These are phyloP conservation scores for Cistogaster globosa DNA, from an alignment of 2,888 invertebrate species.

Conservation along the genomic window DNA sequence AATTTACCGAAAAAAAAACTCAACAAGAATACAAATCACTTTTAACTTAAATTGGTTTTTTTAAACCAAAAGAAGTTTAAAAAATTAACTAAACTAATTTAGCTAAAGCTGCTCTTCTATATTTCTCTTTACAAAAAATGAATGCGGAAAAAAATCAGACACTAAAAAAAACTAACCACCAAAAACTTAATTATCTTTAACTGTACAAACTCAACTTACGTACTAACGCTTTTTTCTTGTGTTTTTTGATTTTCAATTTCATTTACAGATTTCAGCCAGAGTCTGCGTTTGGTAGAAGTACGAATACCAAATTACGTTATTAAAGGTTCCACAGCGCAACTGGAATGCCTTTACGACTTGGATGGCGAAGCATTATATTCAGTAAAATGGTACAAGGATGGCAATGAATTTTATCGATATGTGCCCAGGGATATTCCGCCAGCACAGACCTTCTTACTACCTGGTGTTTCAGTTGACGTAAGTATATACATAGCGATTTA, in stretches of 20 bases:
- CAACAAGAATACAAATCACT: conserved; percentile 55
- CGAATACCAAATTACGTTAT: conserved; percentile 92
- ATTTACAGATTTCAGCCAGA: conserved; percentile 83
- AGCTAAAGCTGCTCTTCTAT: conserved; percentile 10
- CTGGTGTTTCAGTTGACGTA: conserved; percentile 93
- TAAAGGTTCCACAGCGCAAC: conserved; percentile 88
- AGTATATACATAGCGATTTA: conserved; percentile 83
- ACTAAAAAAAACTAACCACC: conserved; percentile 49
- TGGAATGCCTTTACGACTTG: conserved; percentile 93
- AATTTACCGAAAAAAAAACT: conserved; percentile 12
- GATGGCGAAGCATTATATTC: conserved; percentile 93
- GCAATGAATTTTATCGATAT: conserved; percentile 94
- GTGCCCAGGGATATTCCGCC: conserved; percentile 92
- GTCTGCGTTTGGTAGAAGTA: conserved; percentile 89
- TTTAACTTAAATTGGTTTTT: conserved; percentile 58
- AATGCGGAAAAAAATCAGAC: conserved; percentile 14
- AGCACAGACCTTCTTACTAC: conserved; percentile 89
- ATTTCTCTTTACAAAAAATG: too few species aligned
- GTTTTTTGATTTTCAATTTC: too few species aligned
- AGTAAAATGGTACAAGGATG: conserved; percentile 96
- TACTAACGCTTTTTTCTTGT: conserved; percentile 11
- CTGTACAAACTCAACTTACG: too few species aligned
- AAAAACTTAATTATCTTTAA: too few species aligned
- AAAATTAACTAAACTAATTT: too few species aligned
- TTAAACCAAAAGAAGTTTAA: background rate